phyloP scores from a whole-genome alignment of 2,797 vertebrate genomes.

The Catamblyrhynchus diadema region DNA sequence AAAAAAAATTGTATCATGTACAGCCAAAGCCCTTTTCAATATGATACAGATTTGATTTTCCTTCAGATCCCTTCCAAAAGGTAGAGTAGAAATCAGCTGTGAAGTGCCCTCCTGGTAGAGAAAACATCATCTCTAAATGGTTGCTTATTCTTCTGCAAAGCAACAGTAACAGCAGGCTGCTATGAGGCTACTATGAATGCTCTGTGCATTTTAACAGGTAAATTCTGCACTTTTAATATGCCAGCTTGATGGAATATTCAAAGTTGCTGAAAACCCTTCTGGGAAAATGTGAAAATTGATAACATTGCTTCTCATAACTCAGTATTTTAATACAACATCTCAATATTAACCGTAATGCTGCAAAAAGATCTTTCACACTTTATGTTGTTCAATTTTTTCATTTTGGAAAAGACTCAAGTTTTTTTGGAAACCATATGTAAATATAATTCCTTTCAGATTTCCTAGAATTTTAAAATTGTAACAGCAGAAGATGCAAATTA shows the following conservation, averaged over 20 bases:
- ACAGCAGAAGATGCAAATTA: neutral
- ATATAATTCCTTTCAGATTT: constrained; percentile 14
- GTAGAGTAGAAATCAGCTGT: neutral
- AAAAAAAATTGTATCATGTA: neutral
- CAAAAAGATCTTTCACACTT: constrained; percentile 6
- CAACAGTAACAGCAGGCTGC: neutral
- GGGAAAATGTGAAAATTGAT: constrained; percentile 4
- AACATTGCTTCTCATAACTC: neutral
- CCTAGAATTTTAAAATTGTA: neutral
- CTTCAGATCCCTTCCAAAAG: neutral
- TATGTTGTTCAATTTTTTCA: neutral
- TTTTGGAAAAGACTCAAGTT: neutral
- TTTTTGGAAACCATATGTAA: constrained; percentile 12
- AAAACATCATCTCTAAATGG: neutral
- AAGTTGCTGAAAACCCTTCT: neutral
- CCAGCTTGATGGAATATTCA: neutral
- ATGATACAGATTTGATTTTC: neutral
- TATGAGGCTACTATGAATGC: neutral
- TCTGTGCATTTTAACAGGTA: constrained; percentile 20
- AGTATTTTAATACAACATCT: constrained; percentile 17
- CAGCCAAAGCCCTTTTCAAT: neutral
- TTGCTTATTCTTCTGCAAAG: constrained; percentile 18
- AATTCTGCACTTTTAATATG: neutral
- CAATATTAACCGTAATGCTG: neutral
- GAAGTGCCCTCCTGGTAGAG: neutral